A percentile compares a stretch with the other conserved stretches of the same genome.
phyloP scores from a whole-genome alignment of 2,888 invertebrate species.

The Drosophila macrospina region DNA sequence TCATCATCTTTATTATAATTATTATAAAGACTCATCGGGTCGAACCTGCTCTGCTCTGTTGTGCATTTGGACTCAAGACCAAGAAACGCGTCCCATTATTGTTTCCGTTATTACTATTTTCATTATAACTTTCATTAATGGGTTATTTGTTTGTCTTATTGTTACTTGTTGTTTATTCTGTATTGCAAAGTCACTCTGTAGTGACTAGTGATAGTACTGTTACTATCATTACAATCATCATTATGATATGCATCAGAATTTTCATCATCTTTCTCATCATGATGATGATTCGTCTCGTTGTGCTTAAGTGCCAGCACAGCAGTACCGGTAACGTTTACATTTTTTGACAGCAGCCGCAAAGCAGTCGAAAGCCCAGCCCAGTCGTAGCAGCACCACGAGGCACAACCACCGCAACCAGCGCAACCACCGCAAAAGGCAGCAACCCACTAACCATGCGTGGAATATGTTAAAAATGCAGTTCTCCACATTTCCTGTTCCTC shows the following conservation, averaged over 20 bases:
- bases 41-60: slow-evolving; percentile 33
- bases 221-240: slow-evolving; percentile 44
- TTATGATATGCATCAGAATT: slow-evolving; percentile 33
- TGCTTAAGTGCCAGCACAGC: slow-evolving; percentile 58
- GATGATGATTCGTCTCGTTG: slow-evolving; percentile 40
- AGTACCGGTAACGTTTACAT: slow-evolving; percentile 45
- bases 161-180: slow-evolving; percentile 25
- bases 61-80: too few species aligned
- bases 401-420: slow-evolving; percentile 17
- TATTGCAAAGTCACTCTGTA: too few species aligned
- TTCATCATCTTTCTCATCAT: slow-evolving; percentile 8
- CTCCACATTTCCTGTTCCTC: slow-evolving; percentile 14
- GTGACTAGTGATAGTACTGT: too few species aligned
- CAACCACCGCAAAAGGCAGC: slow-evolving; percentile 34
- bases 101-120: too few species aligned
- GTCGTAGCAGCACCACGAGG: slow-evolving; percentile 1
- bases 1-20: background rate
- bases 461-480: slow-evolving; percentile 60
- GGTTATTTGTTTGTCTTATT: too few species aligned
- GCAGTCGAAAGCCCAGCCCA: slow-evolving; percentile 25
- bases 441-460: slow-evolving; percentile 51
- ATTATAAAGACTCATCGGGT: slow-evolving; percentile 4
- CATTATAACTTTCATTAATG: too few species aligned
- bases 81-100: too few species aligned
- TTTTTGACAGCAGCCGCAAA: slow-evolving; percentile 61